Conservation (phyloP, 92 coral and sea anemone species). For the Paramuricea clavata region DNA sequence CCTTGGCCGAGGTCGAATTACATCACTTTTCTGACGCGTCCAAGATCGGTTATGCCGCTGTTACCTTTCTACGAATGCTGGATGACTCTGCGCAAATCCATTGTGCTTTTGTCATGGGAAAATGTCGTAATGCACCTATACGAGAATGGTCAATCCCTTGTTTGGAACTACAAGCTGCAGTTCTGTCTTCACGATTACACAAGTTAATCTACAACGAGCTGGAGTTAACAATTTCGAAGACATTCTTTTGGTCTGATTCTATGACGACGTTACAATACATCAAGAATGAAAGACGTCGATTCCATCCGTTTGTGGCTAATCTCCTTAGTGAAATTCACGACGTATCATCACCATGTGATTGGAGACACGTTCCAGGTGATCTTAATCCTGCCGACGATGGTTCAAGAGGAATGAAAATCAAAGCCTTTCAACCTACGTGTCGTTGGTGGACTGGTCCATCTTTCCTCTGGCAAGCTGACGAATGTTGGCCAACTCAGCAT, state of each 20-base stretch:
- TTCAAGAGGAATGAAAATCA: conserved; percentile 58
- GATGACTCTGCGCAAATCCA: neutral
- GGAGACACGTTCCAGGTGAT: conserved; percentile 64
- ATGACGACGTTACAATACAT: conserved; percentile 67
- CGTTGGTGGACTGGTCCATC: conserved; percentile 72
- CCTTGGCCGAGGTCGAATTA: neutral
- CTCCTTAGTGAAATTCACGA: conserved; percentile 70
- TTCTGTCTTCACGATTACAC: conserved; percentile 20
- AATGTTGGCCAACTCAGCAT: conserved; percentile 46
- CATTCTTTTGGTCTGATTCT: conserved; percentile 71
- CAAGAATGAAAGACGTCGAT: conserved; percentile 62
- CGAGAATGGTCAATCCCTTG: conserved; percentile 2
- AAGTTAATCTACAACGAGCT: conserved; percentile 36
- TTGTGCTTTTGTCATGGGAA: conserved; percentile 18
- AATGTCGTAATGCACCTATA: conserved; percentile 12
- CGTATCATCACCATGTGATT: conserved; percentile 46
- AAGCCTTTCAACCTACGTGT: conserved; percentile 34
- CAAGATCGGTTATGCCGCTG: conserved; percentile 21
- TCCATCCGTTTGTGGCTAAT: conserved; percentile 65
- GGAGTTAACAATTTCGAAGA: conserved; percentile 39
- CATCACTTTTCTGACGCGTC: conserved; percentile 48
- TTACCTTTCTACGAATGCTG: neutral
- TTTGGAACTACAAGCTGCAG: conserved; percentile 28
- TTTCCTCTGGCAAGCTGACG: conserved; percentile 61
- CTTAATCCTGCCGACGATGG: conserved; percentile 76